Conservation (phyloP, 2,888 invertebrate species). For the Lithophane ornitopus region DNA sequence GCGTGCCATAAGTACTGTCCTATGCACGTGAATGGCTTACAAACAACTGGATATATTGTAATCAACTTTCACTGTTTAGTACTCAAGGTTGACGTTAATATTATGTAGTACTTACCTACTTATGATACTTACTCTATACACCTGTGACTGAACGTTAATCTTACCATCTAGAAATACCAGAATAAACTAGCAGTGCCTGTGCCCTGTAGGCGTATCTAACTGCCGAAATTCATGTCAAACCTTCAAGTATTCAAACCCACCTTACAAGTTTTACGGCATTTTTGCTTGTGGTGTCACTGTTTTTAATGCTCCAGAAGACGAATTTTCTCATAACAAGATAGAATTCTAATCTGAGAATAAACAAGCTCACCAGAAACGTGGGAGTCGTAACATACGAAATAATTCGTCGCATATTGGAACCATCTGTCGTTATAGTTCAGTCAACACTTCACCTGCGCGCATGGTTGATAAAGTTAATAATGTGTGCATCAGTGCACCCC, state of each 20-base stretch:
- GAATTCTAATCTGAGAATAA: constrained; percentile 4
- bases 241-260: neutral
- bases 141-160: constrained; percentile 12
- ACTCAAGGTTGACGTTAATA: constrained; percentile 41
- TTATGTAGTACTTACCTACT: neutral
- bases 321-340: constrained; percentile 3
- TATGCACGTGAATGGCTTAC: constrained; percentile 49
- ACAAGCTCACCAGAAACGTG: neutral
- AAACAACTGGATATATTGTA: constrained; percentile 50
- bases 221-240: neutral
- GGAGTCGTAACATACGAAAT: constrained; percentile 10
- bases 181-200: neutral
- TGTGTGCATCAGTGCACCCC: neutral
- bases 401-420: neutral
- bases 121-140: neutral
- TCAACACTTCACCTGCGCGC: constrained; percentile 20
- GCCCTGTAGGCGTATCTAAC: neutral
- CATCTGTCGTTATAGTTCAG: constrained; percentile 22
- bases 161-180: constrained; percentile 3
- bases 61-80: constrained; percentile 60
- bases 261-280: neutral
- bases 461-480: constrained; percentile 24
- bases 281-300: neutral
- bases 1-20: constrained; percentile 19
- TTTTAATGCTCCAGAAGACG: neutral